phyloP scores from a whole-genome alignment of 64 coral and sea anemone genomes.

The Trachythela sp. region DNA sequence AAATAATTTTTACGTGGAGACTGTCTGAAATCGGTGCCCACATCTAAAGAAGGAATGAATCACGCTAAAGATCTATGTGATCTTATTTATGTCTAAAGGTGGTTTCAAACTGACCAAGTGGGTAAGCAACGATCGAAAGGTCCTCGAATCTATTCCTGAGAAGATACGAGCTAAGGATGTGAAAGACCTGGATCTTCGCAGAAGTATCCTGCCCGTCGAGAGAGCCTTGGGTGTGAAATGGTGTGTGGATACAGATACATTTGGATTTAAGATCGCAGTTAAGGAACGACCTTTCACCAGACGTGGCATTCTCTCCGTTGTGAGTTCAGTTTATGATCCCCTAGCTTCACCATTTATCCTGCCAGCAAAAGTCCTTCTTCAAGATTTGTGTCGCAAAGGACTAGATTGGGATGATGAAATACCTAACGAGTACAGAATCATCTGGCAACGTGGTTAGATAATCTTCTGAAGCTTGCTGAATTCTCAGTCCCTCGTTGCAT shows the following conservation, averaged over 20 bases:
- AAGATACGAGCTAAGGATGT: neutral
- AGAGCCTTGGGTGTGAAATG: slow-evolving; percentile 4
- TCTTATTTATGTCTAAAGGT: neutral
- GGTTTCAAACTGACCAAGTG: neutral
- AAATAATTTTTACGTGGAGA: neutral
- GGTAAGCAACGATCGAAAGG: neutral
- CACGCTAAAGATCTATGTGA: neutral
- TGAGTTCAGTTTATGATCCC: neutral
- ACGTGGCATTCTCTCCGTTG: neutral
- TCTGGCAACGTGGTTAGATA: neutral
- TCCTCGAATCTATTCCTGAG: neutral
- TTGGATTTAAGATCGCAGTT: neutral
- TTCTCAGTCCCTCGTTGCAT: slow-evolving; percentile 1
- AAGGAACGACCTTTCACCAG: neutral
- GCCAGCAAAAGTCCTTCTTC: neutral
- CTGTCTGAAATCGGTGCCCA: neutral
- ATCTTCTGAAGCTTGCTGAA: neutral
- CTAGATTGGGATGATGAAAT: neutral
- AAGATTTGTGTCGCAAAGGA: slow-evolving; percentile 9
- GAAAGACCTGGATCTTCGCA: neutral
- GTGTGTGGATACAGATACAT: slow-evolving; percentile 10
- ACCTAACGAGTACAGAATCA: neutral
- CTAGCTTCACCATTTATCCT: neutral
- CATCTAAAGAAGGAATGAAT: neutral
- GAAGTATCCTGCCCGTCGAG: neutral